Percentiles rank a stretch among this genome's conserved stretches.
Evolutionary conservation across 2,888 invertebrate species (phyloP).

Genomic region (Ceratothoa steindachneri): DNA sequence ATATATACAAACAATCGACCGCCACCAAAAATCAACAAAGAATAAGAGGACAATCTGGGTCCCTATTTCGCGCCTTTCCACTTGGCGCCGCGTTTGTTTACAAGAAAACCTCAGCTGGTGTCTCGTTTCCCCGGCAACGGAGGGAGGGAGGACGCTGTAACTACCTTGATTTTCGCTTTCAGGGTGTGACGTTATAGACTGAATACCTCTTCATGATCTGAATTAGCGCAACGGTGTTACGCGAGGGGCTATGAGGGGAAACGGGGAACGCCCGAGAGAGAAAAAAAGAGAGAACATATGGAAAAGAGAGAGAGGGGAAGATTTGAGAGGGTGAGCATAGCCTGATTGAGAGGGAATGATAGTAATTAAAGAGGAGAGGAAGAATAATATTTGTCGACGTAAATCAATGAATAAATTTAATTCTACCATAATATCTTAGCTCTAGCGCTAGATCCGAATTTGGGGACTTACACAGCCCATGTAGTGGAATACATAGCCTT

Average conservation of each 20-base stretch:
- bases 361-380: not conserved
- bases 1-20: not conserved
- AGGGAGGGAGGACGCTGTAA: not conserved
- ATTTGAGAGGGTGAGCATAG: not conserved
- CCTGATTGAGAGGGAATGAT: not conserved
- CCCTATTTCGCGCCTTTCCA: not conserved
- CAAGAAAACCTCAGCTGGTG: slow-evolving; percentile 5
- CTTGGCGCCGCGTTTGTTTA: not conserved
- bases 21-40: not conserved
- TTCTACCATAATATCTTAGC: too few relatives aligned
- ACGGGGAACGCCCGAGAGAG: not conserved
- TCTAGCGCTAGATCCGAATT: too few relatives aligned
- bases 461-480: too few relatives aligned
- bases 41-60: not conserved
- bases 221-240: slow-evolving; percentile 8
- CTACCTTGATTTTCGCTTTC: slow-evolving; percentile 13
- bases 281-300: not conserved
- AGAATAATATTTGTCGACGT: too few relatives aligned
- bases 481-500: too few relatives aligned
- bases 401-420: too few relatives aligned
- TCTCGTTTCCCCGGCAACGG: not conserved
- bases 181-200: slow-evolving; percentile 1
- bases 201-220: not conserved
- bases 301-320: not conserved
- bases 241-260: not conserved